Conservation (phyloP, 1,140 invertebrate genomes). For the Panagrolaimus sp. region DNA sequence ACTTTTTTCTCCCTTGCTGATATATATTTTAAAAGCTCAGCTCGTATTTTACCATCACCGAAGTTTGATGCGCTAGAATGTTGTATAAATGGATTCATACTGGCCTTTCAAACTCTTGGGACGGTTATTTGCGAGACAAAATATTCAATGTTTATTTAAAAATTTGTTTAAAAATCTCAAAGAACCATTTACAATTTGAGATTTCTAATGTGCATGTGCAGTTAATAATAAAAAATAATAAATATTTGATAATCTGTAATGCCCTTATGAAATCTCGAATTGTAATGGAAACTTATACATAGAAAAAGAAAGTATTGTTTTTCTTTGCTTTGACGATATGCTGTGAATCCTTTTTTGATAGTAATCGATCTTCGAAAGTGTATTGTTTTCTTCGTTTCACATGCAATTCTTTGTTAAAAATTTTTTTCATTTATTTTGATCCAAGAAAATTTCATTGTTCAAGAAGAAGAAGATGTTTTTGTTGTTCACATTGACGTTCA, state of each 20-base stretch:
- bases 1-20: no score
- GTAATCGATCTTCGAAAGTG: no score
- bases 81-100: conserved; percentile 22
- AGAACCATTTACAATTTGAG: conserved; percentile 25
- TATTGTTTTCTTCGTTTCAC: no score
- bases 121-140: neutral
- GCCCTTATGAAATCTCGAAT: conserved; percentile 42
- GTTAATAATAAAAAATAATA: conserved; percentile 8
- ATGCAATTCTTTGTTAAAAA: no score
- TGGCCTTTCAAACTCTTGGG: conserved; percentile 42
- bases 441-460: no score
- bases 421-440: no score
- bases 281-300: neutral
- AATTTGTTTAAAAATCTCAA: neutral
- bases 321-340: no score
- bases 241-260: conserved; percentile 27
- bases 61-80: conserved; percentile 16
- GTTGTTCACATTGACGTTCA: no score
- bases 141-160: conserved; percentile 4
- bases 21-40: no score
- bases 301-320: no score
- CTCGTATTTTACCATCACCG: neutral
- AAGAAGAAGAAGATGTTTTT: no score
- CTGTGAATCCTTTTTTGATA: no score
- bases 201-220: conserved; percentile 38